Evolutionary conservation across 2,888 invertebrate genomes (phyloP), one percentile per base, ranked within the genome.

Genomic region (Idaea dimidiata): DNA sequence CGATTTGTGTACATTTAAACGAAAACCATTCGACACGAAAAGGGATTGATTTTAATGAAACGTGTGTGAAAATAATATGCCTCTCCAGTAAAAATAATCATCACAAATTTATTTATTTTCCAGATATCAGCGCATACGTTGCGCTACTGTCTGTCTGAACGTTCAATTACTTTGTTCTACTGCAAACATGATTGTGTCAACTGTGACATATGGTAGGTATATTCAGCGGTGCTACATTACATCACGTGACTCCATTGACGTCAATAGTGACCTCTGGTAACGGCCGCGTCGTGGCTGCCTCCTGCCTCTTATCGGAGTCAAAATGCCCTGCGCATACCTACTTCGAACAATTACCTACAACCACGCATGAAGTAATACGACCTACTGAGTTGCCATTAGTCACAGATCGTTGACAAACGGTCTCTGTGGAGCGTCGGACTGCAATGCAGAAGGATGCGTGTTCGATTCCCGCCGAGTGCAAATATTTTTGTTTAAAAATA

Each of bases 181-280:
- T 68, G 68, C 59, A 18, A 64, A 64, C 68, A 69, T 68, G 24
- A 24, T 24, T 24, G 65, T 66, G 70, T 72, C 70, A 71, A 66
- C 69, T 72, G 68, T 65, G 71, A 66, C 70, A 68, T 66, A 63
- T 61, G 71, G 77, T 81, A 81, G 78, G 78, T 76, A 77, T 70
- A 61, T 61, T 66, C 74, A 77, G 77, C 71, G 67, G 72, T 76
- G 73, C 76, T 76, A 78, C 76, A 76, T 74, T 77, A 78, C 80
- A 84, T 93, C 94, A 94, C 94, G 94, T 94, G 94, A 94, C 85
- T 78, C 88, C 88, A 94, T 94, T 95, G 95, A 94, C 95, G 95
- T 95, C 95, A 95, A 94, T 94, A 87, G 91, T 95, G 95, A 95
- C 95, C 95, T 95, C 94, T 94, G 91, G 78, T 76, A 77, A 75